A percentile compares a stretch with the other conserved stretches of the same genome.
Conservation (phyloP, 2,113 vertebrate species). For the Brachyhypopomus gauderio region DNA sequence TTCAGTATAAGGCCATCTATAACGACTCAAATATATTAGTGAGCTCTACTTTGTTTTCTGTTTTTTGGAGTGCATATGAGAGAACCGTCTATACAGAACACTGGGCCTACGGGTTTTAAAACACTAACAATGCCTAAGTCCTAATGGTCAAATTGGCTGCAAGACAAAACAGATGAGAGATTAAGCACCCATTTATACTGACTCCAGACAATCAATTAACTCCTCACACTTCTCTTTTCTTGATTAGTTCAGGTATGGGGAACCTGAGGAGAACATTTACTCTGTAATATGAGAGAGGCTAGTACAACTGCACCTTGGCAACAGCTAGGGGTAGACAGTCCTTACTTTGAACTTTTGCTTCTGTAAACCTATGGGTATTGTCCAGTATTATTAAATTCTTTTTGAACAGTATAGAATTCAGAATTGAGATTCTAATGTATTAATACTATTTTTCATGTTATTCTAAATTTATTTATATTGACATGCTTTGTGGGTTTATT, state of each 20-base stretch:
- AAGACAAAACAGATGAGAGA: slow-evolving; percentile 8
- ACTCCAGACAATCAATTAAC: slow-evolving; percentile 21
- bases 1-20: no score
- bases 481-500: no score
- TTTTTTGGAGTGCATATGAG: background rate
- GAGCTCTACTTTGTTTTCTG: background rate
- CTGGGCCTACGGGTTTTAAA: background rate
- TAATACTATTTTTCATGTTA: no score
- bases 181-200: slow-evolving; percentile 3
- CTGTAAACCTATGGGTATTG: no score
- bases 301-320: background rate
- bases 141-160: slow-evolving; percentile 7
- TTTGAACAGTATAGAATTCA: no score
- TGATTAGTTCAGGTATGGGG: slow-evolving; percentile 1
- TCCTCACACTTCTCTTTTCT: background rate
- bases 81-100: no score
- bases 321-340: background rate
- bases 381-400: no score
- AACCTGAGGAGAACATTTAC: slow-evolving; percentile 1
- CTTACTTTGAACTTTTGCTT: no score
- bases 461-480: no score
- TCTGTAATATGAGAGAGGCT: background rate
- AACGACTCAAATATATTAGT: no score
- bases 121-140: background rate
- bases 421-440: no score